Evolutionary conservation across 1,140 invertebrate species (phyloP).

Genomic region (Pectinophora gossypiella): DNA sequence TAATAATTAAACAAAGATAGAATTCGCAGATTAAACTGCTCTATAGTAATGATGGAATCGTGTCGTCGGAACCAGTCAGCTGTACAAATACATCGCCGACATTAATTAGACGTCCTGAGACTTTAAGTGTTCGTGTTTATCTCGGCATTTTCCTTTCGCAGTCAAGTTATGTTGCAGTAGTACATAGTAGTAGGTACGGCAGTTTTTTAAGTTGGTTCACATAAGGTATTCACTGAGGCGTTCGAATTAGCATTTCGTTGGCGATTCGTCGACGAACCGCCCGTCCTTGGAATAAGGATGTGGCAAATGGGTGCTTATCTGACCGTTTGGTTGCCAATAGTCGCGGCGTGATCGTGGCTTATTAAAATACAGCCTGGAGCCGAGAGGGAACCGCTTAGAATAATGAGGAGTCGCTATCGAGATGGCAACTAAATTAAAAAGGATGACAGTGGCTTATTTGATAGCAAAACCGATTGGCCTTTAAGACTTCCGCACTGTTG

Average conservation of each 20-base stretch:
- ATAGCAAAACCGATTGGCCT: neutral
- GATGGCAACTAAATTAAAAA: neutral
- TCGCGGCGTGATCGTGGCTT: neutral
- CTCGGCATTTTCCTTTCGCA: conserved; percentile 27
- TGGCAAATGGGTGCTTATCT: conserved; percentile 43
- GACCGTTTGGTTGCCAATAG: conserved; percentile 20
- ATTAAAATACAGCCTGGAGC: neutral
- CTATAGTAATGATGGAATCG: too few species aligned
- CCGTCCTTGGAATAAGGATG: conserved; percentile 69
- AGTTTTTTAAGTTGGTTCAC: conserved; percentile 10
- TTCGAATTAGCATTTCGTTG: conserved; percentile 61
- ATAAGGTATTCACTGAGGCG: conserved; percentile 58
- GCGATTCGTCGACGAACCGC: conserved; percentile 34
- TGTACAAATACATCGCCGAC: too few species aligned
- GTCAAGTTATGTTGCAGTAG: neutral
- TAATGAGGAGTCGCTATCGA: neutral
- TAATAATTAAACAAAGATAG: too few species aligned
- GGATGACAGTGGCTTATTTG: neutral
- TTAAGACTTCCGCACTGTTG: neutral
- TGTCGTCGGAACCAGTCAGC: too few species aligned
- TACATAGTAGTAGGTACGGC: neutral
- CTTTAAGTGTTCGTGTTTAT: too few species aligned
- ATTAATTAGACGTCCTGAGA: too few species aligned
- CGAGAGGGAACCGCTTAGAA: neutral
- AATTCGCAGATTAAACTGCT: too few species aligned